phyloP scores from a whole-genome alignment of 1,140 invertebrate species.

The Aculops lycopersici region DNA sequence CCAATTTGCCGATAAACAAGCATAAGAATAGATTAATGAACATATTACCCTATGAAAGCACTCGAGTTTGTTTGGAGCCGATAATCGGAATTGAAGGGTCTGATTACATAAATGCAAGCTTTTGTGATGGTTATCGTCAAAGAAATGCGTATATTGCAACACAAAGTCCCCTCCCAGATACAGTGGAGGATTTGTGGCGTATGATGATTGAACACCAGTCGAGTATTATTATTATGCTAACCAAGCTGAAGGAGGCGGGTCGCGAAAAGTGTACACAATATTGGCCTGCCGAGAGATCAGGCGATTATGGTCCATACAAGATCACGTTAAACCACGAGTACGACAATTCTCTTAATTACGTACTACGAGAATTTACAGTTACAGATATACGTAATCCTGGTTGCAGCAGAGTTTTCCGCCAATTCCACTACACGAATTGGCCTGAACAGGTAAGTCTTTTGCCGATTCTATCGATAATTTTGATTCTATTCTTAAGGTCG shows the following conservation, averaged over 20 bases:
- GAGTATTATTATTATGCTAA: constrained; percentile 93
- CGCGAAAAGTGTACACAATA: constrained; percentile 95
- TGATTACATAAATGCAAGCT: constrained; percentile 95
- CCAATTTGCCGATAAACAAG: constrained; percentile 80
- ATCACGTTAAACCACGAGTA: constrained; percentile 97
- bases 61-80: constrained; percentile 64
- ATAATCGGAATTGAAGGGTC: constrained; percentile 68
- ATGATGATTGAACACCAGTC: constrained; percentile 99
- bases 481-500: too few relatives aligned
- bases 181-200: constrained; percentile 91
- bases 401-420: constrained; percentile 54
- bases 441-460: constrained; percentile 31
- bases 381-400: constrained; percentile 18
- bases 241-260: constrained; percentile 85
- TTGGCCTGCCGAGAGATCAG: constrained; percentile 80
- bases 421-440: constrained; percentile 99
- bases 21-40: constrained; percentile 90
- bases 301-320: constrained; percentile 72
- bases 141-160: constrained; percentile 84
- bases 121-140: constrained; percentile 57
- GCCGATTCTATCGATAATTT: too few relatives aligned
- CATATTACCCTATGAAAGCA: constrained; percentile 79
- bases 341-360: constrained; percentile 85
- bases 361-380: constrained; percentile 89
- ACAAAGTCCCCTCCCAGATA: constrained; percentile 76